Evolutionary conservation across 2,797 vertebrate genomes (phyloP).

Genomic region (Cetoscarus ocellatus): DNA sequence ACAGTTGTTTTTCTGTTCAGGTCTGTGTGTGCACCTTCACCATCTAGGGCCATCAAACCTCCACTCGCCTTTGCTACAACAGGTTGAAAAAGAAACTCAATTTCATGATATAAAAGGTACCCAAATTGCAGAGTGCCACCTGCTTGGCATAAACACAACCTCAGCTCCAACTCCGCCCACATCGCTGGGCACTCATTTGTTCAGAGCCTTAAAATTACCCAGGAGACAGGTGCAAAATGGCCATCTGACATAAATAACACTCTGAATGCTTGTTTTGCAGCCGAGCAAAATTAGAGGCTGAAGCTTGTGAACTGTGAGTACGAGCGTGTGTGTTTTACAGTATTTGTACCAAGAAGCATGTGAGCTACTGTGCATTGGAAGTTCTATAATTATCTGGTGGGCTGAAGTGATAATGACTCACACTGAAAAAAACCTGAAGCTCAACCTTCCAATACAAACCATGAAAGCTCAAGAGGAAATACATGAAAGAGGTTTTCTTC

Average conservation of each 20-base stretch:
- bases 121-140: slow-evolving; percentile 9
- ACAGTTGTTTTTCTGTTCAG: too few relatives aligned
- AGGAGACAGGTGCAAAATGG: slow-evolving; percentile 20
- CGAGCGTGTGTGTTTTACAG: background rate
- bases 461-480: background rate
- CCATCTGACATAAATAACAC: slow-evolving; percentile 12
- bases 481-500: background rate
- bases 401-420: background rate
- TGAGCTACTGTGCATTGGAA: background rate
- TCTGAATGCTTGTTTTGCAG: background rate
- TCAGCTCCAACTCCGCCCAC: slow-evolving; percentile 29
- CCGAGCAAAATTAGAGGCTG: slow-evolving; percentile 8
- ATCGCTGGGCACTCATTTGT: slow-evolving; percentile 19
- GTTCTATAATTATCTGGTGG: slow-evolving; percentile 17
- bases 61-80: slow-evolving; percentile 1
- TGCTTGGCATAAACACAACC: slow-evolving; percentile 29
- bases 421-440: slow-evolving; percentile 4
- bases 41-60: too few relatives aligned
- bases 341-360: background rate
- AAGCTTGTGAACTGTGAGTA: background rate
- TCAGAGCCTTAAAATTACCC: slow-evolving; percentile 22
- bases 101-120: slow-evolving; percentile 23
- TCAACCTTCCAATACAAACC: background rate
- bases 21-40: too few relatives aligned
- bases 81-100: background rate